Conservation (phyloP, 2,888 invertebrate genomes). For the Drosophila quasianomalipes region DNA sequence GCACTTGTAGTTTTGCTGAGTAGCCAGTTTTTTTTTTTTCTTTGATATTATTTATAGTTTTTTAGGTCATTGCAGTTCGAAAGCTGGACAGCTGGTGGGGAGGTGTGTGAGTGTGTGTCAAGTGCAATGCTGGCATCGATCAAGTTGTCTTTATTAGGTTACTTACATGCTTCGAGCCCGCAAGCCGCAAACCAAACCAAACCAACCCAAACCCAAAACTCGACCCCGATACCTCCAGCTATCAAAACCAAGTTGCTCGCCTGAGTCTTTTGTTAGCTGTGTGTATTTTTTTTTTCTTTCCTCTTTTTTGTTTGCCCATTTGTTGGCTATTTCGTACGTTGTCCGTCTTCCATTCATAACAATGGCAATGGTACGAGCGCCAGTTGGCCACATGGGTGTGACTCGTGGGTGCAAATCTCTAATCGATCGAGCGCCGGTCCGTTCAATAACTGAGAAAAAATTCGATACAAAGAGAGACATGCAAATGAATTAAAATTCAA, state of each 20-base stretch:
- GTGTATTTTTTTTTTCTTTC: constrained; percentile 8
- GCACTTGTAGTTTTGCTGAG: constrained; percentile 39
- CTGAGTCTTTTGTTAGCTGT: constrained; percentile 74
- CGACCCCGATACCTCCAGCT: constrained; percentile 15
- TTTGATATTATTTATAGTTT: constrained; percentile 37
- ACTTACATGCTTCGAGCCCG: constrained; percentile 65
- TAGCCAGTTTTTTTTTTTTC: constrained; percentile 42
- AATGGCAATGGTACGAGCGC: constrained; percentile 41
- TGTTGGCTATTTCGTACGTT: constrained; percentile 20
- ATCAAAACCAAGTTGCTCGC: constrained; percentile 67
- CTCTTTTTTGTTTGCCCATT: constrained; percentile 18
- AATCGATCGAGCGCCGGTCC: constrained; percentile 25
- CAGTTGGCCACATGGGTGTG: constrained; percentile 70
- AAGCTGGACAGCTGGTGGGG: constrained; percentile 38
- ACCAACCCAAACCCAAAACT: constrained; percentile 14
- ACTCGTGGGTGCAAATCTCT: constrained; percentile 79
- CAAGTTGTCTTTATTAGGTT: constrained; percentile 76
- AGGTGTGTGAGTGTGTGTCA: constrained; percentile 63
- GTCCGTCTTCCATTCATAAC: constrained; percentile 66
- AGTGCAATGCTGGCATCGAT: constrained; percentile 77
- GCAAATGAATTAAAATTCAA: constrained; percentile 74
- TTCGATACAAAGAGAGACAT: constrained; percentile 49
- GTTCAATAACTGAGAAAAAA: constrained; percentile 36
- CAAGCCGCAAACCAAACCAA: constrained; percentile 15
- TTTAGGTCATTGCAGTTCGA: constrained; percentile 62